phyloP scores from a whole-genome alignment of 2,113 vertebrate species.

The Psophia crepitans region DNA sequence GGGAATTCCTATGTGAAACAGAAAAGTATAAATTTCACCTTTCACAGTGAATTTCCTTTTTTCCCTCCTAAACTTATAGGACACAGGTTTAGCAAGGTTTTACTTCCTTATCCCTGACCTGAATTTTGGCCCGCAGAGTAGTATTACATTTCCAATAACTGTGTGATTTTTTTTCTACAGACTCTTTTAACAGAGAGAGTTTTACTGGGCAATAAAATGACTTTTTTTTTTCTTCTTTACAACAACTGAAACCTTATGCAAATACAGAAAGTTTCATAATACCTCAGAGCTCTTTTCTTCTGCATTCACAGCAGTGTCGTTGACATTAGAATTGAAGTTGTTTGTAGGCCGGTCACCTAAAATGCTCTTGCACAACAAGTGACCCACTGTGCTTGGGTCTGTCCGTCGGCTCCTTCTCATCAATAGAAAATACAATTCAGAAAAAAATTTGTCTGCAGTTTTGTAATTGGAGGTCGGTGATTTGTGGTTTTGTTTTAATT shows the following conservation, averaged over 20 bases:
- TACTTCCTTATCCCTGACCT: background rate
- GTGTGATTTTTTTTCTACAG: conserved; percentile 8
- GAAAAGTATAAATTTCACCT: background rate
- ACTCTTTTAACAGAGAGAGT: background rate
- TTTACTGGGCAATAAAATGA: conserved; percentile 1
- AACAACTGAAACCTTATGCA: background rate
- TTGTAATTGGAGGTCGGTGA: background rate
- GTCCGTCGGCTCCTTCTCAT: background rate
- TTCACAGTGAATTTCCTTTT: background rate
- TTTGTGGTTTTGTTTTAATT: background rate
- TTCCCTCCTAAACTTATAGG: background rate
- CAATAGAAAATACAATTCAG: background rate
- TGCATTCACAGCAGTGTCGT: background rate
- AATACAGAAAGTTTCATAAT: background rate
- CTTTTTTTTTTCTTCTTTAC: background rate
- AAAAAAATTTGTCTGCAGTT: background rate
- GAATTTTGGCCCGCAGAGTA: background rate
- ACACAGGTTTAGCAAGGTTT: background rate
- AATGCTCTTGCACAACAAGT: background rate
- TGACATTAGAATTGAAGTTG: background rate
- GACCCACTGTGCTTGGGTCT: background rate
- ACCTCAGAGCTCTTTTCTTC: background rate
- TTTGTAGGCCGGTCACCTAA: background rate
- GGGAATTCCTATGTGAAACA: background rate
- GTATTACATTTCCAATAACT: background rate